Conservation (phyloP, 2,113 vertebrate genomes). For the Psittacara wagleri region DNA sequence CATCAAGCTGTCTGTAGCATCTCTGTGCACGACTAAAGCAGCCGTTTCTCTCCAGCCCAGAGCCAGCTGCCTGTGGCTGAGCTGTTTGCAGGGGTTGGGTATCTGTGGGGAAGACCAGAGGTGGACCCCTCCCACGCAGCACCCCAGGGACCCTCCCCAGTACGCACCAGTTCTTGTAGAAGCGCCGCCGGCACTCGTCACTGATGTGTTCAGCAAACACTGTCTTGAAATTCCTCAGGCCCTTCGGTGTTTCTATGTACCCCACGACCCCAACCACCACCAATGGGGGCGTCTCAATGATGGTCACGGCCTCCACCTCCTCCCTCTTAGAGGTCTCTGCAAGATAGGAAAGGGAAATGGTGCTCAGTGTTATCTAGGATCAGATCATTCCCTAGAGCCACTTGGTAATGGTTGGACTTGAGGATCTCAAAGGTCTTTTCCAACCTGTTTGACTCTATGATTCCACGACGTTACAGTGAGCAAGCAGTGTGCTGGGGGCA, state of each 20-base stretch:
- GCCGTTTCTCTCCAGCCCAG: neutral
- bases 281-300: slow-evolving; percentile 78
- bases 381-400: neutral
- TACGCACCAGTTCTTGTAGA: slow-evolving; percentile 83
- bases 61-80: neutral
- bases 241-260: slow-evolving; percentile 77
- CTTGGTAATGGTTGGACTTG: neutral
- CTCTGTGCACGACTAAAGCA: neutral
- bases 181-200: slow-evolving; percentile 78
- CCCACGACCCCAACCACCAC: slow-evolving; percentile 81
- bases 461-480: fast-evolving
- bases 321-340: slow-evolving; percentile 80
- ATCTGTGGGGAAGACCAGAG: neutral
- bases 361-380: fast-evolving
- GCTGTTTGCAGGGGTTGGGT: neutral
- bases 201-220: slow-evolving; percentile 83
- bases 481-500: neutral
- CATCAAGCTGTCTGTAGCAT: neutral
- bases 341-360: neutral
- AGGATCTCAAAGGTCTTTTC: neutral
- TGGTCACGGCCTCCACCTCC: slow-evolving; percentile 81
- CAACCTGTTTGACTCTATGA: neutral
- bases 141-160: neutral
- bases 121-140: neutral
- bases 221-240: slow-evolving; percentile 79